Conservation (phyloP, 2,888 invertebrate species). For the Diarsia brunnea region DNA sequence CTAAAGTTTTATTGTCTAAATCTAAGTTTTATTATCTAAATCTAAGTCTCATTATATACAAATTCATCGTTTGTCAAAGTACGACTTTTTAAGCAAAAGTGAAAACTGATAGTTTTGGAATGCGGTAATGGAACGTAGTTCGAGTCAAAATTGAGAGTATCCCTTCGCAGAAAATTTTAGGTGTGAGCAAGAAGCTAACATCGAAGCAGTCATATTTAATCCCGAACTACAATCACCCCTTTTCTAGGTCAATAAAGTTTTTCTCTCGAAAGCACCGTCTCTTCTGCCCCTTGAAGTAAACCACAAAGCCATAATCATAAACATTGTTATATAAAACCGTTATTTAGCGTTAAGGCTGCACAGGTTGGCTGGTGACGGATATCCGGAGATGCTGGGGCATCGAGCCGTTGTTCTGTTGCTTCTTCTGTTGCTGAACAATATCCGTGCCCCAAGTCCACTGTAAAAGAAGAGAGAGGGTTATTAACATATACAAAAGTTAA, state of each 20-base stretch:
- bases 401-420: slow-evolving; percentile 66
- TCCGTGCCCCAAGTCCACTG: slow-evolving; percentile 85
- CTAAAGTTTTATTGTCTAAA: not conserved
- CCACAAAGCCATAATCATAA: slow-evolving; percentile 7
- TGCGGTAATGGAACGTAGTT: not conserved
- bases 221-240: no score
- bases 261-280: slow-evolving; percentile 4
- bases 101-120: not conserved
- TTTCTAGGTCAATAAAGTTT: not conserved
- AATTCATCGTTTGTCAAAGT: not conserved
- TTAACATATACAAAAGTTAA: not conserved
- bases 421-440: slow-evolving; percentile 75
- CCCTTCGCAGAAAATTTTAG: not conserved
- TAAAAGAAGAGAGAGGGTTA: slow-evolving; percentile 58
- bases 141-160: not conserved
- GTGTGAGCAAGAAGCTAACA: not conserved
- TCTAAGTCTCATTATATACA: no score
- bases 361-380: slow-evolving; percentile 56
- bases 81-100: not conserved
- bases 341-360: slow-evolving; percentile 24
- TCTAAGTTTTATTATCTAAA: not conserved
- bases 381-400: slow-evolving; percentile 76
- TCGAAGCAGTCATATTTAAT: not conserved
- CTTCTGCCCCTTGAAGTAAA: not conserved
- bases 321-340: slow-evolving; percentile 53